These are phyloP conservation scores for Muscidifurax raptorellus DNA, from an alignment of 1,140 invertebrate genomes.

Conservation along the genomic window DNA sequence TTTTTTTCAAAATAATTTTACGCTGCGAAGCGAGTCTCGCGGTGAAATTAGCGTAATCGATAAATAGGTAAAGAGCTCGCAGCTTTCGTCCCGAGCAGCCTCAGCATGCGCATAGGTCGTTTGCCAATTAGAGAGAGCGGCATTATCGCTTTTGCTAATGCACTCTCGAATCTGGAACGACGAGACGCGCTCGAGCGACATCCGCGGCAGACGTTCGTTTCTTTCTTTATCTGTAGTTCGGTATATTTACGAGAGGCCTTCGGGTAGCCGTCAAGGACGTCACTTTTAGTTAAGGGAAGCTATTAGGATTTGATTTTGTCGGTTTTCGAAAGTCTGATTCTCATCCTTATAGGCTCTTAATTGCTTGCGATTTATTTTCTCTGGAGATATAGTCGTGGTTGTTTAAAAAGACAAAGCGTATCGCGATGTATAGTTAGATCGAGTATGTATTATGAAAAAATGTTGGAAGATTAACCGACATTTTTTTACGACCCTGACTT, in stretches of 20 bases:
- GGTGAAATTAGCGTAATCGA: constrained; percentile 4
- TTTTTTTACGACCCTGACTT: no score
- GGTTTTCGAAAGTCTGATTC: no score
- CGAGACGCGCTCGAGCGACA: neutral
- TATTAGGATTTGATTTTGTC: no score
- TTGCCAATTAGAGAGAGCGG: constrained; percentile 2
- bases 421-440: no score
- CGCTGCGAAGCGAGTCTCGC: neutral
- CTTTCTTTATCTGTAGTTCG: neutral
- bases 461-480: no score
- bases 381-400: no score
- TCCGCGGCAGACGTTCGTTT: neutral
- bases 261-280: neutral
- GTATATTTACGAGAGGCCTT: neutral
- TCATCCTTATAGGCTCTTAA: no score
- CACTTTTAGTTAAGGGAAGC: neutral
- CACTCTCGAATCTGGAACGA: constrained; percentile 3
- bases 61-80: constrained; percentile 28
- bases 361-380: no score
- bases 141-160: constrained; percentile 10
- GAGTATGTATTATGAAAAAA: no score
- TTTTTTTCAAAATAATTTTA: no score
- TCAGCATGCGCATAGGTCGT: neutral
- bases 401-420: no score
- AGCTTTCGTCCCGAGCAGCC: neutral